A percentile compares a stretch with the other conserved stretches of the same genome.
Conservation (phyloP, 1,140 invertebrate species). For the Mizuhopecten yessoensis region DNA sequence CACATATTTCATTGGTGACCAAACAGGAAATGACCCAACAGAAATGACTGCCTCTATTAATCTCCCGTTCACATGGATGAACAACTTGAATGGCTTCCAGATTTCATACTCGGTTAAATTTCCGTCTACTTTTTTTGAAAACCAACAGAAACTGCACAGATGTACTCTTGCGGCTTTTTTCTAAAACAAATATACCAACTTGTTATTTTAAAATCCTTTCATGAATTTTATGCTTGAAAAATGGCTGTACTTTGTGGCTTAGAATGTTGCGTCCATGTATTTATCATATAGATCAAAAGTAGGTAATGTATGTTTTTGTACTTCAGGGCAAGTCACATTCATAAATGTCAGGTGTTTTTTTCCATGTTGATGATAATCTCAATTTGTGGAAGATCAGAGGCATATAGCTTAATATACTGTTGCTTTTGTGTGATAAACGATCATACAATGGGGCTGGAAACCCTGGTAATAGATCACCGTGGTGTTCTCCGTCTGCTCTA, state of each 20-base stretch:
- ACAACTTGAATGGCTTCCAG: neutral
- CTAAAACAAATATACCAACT: neutral
- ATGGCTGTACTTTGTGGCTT: neutral
- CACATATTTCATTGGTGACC: neutral
- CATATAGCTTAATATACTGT: neutral
- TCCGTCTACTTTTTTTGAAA: neutral
- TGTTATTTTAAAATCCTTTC: neutral
- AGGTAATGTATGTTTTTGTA: slow-evolving; percentile 9
- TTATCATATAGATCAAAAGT: neutral
- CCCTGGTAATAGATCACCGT: neutral
- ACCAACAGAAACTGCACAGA: neutral
- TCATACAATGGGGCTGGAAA: neutral
- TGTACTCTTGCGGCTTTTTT: neutral
- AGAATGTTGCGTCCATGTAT: neutral
- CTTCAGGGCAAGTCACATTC: neutral
- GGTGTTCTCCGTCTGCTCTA: too few species aligned
- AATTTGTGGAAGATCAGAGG: neutral
- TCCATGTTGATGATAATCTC: slow-evolving; percentile 12
- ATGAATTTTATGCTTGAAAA: slow-evolving; percentile 9
- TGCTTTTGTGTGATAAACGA: neutral
- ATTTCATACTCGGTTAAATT: slow-evolving; percentile 10
- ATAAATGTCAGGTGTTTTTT: neutral
- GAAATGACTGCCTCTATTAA: neutral
- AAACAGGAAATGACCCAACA: slow-evolving; percentile 20
- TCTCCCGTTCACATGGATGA: neutral